Evolutionary conservation across 1,140 invertebrate genomes (phyloP), one percentile per base, ranked within the genome.

Genomic region (Heliconius eleuchia): DNA sequence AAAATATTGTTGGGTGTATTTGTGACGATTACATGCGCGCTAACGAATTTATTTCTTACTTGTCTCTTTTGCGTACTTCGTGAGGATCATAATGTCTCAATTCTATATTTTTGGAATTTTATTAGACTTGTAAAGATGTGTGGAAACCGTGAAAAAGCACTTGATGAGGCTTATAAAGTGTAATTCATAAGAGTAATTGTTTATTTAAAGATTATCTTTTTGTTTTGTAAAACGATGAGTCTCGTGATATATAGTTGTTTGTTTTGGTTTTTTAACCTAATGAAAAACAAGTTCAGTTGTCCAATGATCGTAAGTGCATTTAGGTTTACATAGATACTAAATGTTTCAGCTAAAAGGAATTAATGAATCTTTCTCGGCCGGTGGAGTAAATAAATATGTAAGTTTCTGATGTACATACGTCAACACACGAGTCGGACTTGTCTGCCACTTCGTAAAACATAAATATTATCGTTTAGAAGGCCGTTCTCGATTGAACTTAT

Each of bases 381-480:
- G 60, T 37, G 73, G 82, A 82, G 75, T 84, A 78, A 82, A 82
- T 84, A 82, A 80, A 81, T 81, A 75, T 78, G 70, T 72, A 81
- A 80, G 85, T 85, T 87, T 88, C 88, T 91, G 87, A 92, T 85
- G 87, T 85, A 74, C 82, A 86, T 91, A 91, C 88, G 87, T 91
- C 87, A 92, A 87, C 88, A 82, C 55, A 85, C 74, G 74, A 78
- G 71, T 84, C 84, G 74, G 81, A 84, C 84, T 86, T 82, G 88
- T 83, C 86, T 86, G 88, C 87, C 87, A 89, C 88, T 92, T 86
- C 92, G 91, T 92, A 90, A 94, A 94, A 93, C 91, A 92, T 93
- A 91, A 94, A 94, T 92, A 93, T 93, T 91, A 93, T 91, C 88
- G 85, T 92, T 89, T 86, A 86, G 89, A 93, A 93, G 93, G 90